Conservation (phyloP, 2,888 invertebrate genomes). For the Plebejus melissa region DNA sequence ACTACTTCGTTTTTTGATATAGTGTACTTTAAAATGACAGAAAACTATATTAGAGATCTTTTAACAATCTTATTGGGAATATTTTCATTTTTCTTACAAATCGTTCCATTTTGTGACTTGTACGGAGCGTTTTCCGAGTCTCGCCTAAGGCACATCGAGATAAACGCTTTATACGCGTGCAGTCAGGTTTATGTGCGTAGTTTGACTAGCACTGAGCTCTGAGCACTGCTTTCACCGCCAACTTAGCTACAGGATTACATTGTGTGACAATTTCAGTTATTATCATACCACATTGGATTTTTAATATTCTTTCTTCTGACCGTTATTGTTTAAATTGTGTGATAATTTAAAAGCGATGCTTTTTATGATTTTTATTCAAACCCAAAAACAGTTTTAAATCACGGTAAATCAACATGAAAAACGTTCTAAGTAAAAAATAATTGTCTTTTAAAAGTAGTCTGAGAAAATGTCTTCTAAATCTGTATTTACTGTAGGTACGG, state of each 20-base stretch:
- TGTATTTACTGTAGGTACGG: too few species aligned
- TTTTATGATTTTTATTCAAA: too few species aligned
- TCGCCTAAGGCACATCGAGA: slow-evolving; percentile 62
- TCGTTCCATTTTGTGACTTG: slow-evolving; percentile 28
- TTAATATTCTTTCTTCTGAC: not conserved
- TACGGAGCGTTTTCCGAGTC: slow-evolving; percentile 42
- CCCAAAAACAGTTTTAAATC: too few species aligned
- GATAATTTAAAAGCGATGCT: not conserved
- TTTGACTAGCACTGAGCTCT: slow-evolving; percentile 48
- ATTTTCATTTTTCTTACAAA: not conserved
- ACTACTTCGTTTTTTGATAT: too few species aligned
- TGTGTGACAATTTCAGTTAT: slow-evolving; percentile 11
- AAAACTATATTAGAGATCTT: too few species aligned
- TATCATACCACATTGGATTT: not conserved
- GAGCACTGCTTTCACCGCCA: slow-evolving; percentile 2
- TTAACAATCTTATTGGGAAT: too few species aligned
- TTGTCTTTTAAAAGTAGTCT: too few species aligned
- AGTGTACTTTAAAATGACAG: too few species aligned
- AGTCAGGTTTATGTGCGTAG: slow-evolving; percentile 58
- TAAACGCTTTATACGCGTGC: slow-evolving; percentile 68
- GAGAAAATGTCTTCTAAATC: too few species aligned
- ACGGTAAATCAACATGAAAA: too few species aligned
- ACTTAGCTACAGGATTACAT: slow-evolving; percentile 16
- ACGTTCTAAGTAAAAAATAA: too few species aligned
- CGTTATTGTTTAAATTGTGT: not conserved